These are phyloP conservation scores for Ypsolopha sequella DNA, from an alignment of 2,888 invertebrate species.

Conservation along the genomic window DNA sequence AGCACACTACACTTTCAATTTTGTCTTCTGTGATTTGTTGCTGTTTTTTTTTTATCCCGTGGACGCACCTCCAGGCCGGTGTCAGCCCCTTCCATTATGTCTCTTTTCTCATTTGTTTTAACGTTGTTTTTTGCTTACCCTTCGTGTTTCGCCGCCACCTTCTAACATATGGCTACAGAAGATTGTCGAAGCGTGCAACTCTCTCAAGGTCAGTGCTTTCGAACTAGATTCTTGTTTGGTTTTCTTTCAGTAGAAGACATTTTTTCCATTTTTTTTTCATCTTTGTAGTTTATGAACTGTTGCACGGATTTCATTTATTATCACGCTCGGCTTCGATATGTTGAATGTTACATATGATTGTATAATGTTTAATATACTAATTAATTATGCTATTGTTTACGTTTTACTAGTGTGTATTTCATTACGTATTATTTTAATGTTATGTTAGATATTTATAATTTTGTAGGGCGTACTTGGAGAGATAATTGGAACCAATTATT, in stretches of 20 bases:
- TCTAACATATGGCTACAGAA: constrained; percentile 74
- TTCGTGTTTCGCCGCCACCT: constrained; percentile 39
- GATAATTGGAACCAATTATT: no score
- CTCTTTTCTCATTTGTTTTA: constrained; percentile 17
- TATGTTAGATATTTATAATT: background rate
- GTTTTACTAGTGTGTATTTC: constrained; percentile 8
- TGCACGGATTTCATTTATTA: constrained; percentile 40
- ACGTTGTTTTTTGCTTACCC: constrained; percentile 53
- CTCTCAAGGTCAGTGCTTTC: constrained; percentile 81
- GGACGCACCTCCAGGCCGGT: constrained; percentile 6
- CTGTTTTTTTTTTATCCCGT: background rate
- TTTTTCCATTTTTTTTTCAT: background rate
- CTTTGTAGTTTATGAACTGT: constrained; percentile 24
- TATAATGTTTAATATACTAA: no score
- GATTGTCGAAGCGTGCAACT: constrained; percentile 95
- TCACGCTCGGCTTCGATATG: constrained; percentile 25
- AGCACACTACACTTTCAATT: background rate
- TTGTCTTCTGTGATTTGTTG: background rate
- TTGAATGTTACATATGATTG: constrained; percentile 7
- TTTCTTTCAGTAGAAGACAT: background rate
- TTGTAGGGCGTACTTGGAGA: no score
- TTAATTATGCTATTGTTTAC: constrained; percentile 13
- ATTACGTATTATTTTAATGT: constrained; percentile 5
- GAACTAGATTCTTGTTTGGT: constrained; percentile 7
- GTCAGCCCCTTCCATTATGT: constrained; percentile 16